phyloP scores from a whole-genome alignment of 1,140 invertebrate genomes.

The Macrostomum lignano region DNA sequence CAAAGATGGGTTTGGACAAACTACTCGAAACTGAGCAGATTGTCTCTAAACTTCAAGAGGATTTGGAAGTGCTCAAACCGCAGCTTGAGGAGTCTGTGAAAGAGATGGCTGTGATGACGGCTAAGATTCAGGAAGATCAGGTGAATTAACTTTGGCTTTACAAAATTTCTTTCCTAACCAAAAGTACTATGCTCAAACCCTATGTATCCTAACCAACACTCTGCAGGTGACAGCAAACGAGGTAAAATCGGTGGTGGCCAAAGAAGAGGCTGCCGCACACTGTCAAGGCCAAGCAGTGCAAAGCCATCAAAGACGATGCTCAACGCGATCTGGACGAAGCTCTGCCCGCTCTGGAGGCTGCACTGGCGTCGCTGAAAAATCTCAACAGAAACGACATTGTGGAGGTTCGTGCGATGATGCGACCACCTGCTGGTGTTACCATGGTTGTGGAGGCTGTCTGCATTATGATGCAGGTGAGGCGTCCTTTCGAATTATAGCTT shows the following conservation, averaged over 20 bases:
- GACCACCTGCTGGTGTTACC: slow-evolving; percentile 63
- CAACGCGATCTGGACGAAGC: slow-evolving; percentile 45
- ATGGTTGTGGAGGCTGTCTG: slow-evolving; percentile 51
- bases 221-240: too few relatives aligned
- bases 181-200: too few relatives aligned
- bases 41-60: slow-evolving; percentile 34
- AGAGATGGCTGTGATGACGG: slow-evolving; percentile 24
- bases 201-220: too few relatives aligned
- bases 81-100: slow-evolving; percentile 31
- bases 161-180: too few relatives aligned
- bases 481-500: too few relatives aligned
- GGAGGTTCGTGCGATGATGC: slow-evolving; percentile 36
- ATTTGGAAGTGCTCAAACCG: slow-evolving; percentile 30
- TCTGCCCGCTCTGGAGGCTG: slow-evolving; percentile 40
- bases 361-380: slow-evolving; percentile 40
- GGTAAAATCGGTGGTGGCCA: slow-evolving; percentile 39
- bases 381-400: slow-evolving; percentile 42
- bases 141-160: too few relatives aligned
- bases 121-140: slow-evolving; percentile 23
- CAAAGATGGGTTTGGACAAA: slow-evolving; percentile 48
- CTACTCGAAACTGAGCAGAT: slow-evolving; percentile 39
- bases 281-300: slow-evolving; percentile 48
- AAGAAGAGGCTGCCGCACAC: slow-evolving; percentile 44
- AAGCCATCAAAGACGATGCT: slow-evolving; percentile 50
- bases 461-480: slow-evolving; percentile 43